Evolutionary conservation across 2,113 vertebrate species (phyloP).

Genomic region (Campylomormyrus tamandua): DNA sequence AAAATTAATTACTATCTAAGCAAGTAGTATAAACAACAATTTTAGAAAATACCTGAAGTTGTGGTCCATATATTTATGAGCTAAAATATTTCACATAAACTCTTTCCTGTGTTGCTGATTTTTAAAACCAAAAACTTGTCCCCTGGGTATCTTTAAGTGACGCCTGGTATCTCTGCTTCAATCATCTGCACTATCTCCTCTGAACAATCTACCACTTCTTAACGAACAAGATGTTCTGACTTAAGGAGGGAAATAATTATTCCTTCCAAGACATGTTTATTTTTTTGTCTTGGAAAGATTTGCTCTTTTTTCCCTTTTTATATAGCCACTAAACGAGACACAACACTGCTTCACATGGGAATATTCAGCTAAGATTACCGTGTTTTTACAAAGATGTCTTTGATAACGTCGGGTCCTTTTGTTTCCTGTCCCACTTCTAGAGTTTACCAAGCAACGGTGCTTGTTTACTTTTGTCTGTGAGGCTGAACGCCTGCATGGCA

Average conservation of each 20-base stretch:
- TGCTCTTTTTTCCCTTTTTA: constrained; percentile 18
- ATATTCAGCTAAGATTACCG: constrained; percentile 4
- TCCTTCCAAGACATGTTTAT: constrained; percentile 6
- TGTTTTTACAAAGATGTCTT: background rate
- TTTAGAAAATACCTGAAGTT: background rate
- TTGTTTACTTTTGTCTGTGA: constrained; percentile 1
- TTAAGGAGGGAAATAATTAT: background rate
- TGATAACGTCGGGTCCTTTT: background rate
- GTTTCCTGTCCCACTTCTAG: background rate
- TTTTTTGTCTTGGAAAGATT: constrained; percentile 8
- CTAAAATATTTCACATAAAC: background rate
- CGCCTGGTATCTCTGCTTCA: background rate
- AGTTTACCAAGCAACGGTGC: background rate
- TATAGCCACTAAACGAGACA: background rate
- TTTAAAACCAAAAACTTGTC: background rate
- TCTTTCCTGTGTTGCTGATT: background rate
- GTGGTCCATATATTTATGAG: constrained; percentile 26
- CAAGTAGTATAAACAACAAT: background rate
- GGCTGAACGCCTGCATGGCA: constrained; percentile 33
- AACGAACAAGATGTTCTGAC: constrained; percentile 8
- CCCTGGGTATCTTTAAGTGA: background rate
- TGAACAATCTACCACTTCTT: background rate
- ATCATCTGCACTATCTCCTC: background rate
- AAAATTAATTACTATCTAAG: background rate
- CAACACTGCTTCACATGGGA: background rate